Percentiles rank a stretch among this genome's conserved stretches.
phyloP scores from a whole-genome alignment of 2,888 invertebrate species.

The Nomada fabriciana region DNA sequence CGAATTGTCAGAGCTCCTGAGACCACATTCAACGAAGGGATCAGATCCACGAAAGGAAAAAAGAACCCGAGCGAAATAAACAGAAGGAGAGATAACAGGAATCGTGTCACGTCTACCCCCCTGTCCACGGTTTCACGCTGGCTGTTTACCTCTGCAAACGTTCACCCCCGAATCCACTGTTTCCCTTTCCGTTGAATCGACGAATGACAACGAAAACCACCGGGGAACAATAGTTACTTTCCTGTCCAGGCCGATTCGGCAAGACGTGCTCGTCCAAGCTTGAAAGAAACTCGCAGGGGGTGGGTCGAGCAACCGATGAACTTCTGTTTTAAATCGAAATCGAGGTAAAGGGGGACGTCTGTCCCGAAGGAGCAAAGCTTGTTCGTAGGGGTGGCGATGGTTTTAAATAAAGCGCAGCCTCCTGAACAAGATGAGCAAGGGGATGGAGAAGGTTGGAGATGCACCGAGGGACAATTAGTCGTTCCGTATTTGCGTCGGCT shows the following conservation, averaged over 20 bases:
- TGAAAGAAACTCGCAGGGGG: conserved; percentile 31
- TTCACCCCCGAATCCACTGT: conserved; percentile 36
- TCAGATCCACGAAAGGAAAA: not conserved
- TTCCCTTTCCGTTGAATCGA: conserved; percentile 57
- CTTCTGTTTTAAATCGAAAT: conserved; percentile 67
- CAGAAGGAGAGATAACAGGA: conserved; percentile 1
- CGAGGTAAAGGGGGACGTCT: conserved; percentile 38
- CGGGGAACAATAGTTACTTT: conserved; percentile 43
- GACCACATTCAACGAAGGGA: too few species aligned
- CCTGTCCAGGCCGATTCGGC: conserved; percentile 37
- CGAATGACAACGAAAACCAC: conserved; percentile 50
- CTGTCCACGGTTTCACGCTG: conserved; percentile 25
- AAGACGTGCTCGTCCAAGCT: conserved; percentile 17
- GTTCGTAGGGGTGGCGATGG: conserved; percentile 13
- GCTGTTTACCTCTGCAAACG: conserved; percentile 60
- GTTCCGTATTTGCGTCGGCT: not conserved
- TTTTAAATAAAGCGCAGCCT: conserved; percentile 41
- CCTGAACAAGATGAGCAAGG: conserved; percentile 10
- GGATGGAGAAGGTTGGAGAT: not conserved
- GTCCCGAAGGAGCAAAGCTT: conserved; percentile 15
- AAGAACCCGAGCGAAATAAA: not conserved
- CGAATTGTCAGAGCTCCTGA: too few species aligned
- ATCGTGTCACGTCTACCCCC: conserved; percentile 25
- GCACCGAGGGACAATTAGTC: conserved; percentile 31
- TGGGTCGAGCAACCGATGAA: conserved; percentile 22